These are phyloP conservation scores for Cheilosia scutellata DNA, from an alignment of 2,888 invertebrate species.

Conservation along the genomic window DNA sequence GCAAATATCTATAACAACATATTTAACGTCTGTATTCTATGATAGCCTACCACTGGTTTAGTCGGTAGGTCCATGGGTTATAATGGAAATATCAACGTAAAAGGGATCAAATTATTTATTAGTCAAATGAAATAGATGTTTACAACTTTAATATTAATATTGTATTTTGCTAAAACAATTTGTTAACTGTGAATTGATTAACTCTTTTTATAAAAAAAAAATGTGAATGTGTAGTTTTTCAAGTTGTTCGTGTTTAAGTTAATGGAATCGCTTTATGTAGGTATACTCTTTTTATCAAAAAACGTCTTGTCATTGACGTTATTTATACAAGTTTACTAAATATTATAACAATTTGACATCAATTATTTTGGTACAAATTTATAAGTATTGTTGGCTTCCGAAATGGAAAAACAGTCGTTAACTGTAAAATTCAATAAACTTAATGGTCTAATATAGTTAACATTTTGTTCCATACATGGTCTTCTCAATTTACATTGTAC, in stretches of 20 bases:
- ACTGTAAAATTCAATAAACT: slow-evolving; percentile 9
- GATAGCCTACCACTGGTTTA: slow-evolving; percentile 34
- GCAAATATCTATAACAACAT: slow-evolving; percentile 36
- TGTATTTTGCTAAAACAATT: slow-evolving; percentile 48
- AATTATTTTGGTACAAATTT: slow-evolving; percentile 71
- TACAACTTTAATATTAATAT: slow-evolving; percentile 27
- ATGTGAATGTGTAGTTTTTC: slow-evolving; percentile 4
- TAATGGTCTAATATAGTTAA: slow-evolving; percentile 4
- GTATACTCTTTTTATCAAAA: slow-evolving; percentile 28
- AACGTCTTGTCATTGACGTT: slow-evolving; percentile 5
- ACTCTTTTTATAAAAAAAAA: slow-evolving; percentile 33
- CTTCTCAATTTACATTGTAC: slow-evolving; percentile 24
- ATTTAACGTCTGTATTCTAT: slow-evolving; percentile 16
- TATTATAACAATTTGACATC: slow-evolving; percentile 32
- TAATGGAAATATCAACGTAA: slow-evolving; percentile 60
- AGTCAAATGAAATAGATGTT: slow-evolving; percentile 30
- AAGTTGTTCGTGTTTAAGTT: slow-evolving; percentile 16
- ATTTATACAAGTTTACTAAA: slow-evolving; percentile 20
- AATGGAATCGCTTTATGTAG: slow-evolving; percentile 7
- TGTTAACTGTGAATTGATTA: slow-evolving; percentile 22
- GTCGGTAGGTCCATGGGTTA: slow-evolving; percentile 59
- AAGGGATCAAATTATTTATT: slow-evolving; percentile 66
- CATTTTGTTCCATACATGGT: slow-evolving; percentile 23
- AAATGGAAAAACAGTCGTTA: neutral
- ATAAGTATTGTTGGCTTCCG: slow-evolving; percentile 49